Evolutionary conservation across 2,888 invertebrate genomes (phyloP).

Genomic region (Cotesia congregata): DNA sequence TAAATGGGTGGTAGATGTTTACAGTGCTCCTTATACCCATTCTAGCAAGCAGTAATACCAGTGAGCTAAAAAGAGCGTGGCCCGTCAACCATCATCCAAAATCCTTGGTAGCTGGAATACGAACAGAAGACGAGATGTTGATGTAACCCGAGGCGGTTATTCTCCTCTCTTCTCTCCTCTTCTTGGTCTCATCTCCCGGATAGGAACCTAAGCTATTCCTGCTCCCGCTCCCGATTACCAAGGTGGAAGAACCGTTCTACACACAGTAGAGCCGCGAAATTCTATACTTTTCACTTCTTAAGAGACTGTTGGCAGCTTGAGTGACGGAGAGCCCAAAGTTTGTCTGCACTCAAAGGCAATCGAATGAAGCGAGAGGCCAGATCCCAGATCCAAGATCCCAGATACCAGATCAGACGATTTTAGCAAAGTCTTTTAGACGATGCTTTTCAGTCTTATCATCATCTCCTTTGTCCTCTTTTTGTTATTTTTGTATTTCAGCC

Average conservation of each 20-base stretch:
- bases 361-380: slow-evolving; percentile 5
- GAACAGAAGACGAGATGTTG: slow-evolving; percentile 38
- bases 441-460: slow-evolving; percentile 13
- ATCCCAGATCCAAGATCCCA: too few relatives aligned
- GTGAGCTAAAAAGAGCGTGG: slow-evolving; percentile 32
- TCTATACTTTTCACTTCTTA: slow-evolving; percentile 35
- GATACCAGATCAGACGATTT: slow-evolving; percentile 5
- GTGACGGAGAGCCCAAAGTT: slow-evolving; percentile 15
- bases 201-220: slow-evolving; percentile 37
- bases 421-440: neutral
- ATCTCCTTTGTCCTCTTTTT: neutral
- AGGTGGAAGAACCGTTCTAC: neutral
- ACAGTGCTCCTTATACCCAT: neutral
- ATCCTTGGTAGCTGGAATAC: slow-evolving; percentile 40
- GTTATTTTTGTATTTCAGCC: neutral
- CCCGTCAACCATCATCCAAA: slow-evolving; percentile 21
- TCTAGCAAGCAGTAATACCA: slow-evolving; percentile 8
- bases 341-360: slow-evolving; percentile 12
- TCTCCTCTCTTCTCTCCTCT: too few relatives aligned
- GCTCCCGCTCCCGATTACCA: neutral
- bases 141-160: slow-evolving; percentile 35
- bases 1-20: slow-evolving; percentile 30
- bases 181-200: slow-evolving; percentile 14
- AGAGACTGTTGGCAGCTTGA: slow-evolving; percentile 30
- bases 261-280: slow-evolving; percentile 26